Conservation (phyloP, 2,797 vertebrate genomes). For the Hydrophis major region DNA sequence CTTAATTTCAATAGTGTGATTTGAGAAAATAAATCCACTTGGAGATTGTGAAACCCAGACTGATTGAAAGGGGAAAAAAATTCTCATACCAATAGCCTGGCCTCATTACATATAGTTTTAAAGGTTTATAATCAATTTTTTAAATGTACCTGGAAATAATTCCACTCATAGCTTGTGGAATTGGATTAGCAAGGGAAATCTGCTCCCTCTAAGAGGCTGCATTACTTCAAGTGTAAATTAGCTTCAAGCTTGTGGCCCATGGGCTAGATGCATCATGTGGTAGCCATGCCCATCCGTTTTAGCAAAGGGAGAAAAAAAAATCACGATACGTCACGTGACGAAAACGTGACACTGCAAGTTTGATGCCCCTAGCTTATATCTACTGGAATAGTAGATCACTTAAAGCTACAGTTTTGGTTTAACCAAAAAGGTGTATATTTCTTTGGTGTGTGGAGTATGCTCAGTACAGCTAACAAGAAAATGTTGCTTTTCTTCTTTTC, state of each 20-base stretch:
- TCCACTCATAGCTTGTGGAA: neutral
- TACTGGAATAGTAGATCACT: neutral
- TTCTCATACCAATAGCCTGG: neutral
- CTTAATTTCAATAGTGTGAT: neutral
- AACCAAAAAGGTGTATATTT: neutral
- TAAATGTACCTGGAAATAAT: neutral
- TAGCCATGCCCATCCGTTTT: too few species aligned
- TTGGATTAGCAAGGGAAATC: neutral
- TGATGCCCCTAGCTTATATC: neutral
- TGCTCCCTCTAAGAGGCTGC: neutral
- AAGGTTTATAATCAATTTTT: neutral
- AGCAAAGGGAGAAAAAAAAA: too few species aligned
- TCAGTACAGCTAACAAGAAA: slow-evolving; percentile 1
- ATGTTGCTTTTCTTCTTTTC: neutral
- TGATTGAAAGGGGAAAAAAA: neutral
- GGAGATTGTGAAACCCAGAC: neutral
- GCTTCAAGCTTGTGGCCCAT: too few species aligned
- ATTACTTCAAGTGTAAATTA: neutral
- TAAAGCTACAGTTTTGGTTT: neutral
- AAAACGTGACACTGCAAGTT: too few species aligned
- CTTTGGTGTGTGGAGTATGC: neutral
- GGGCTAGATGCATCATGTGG: too few species aligned
- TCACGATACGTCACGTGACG: too few species aligned
- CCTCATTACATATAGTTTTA: neutral
- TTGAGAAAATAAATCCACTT: neutral